Base-by-base conservation (phyloP, 1,140 invertebrate genomes). In the Philopotamus ludificatus region DNA sequence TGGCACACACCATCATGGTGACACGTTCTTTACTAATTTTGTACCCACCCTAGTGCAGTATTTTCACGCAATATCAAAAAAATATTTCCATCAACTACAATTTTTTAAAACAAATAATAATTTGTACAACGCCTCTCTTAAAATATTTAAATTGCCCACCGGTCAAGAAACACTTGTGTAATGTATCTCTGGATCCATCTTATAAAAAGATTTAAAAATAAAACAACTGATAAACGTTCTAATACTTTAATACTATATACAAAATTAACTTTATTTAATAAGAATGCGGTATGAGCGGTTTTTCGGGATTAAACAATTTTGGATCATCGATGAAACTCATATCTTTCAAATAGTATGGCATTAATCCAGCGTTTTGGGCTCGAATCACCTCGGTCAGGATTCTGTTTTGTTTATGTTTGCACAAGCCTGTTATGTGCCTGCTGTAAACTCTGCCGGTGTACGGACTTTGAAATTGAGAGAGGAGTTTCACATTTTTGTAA, bases 401-500 rank as follows among this genome's bases (percentile, higher is more conserved):
- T 65, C 77, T 73, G 45, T 82, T 76, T 70, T 96, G 92, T 72
- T 93, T 90, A 3, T 75, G 70, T 74, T 86, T 84, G 74, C 94
- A 96, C 1, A 95, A 78, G 3, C 92, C 92, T 25, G 96, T 99
- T 57, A 98, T 93, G 72, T 98, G 91, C 68, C 88, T 83, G 0
- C 91, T 91, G 78, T 98, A 98, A 60, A 97, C 85, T 70, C 86
- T 83, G 8, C 96, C 95, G 9, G 95, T 98, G 72, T 90, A 94
- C 0, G 91, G 87, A 44, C 95, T 98, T 73, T 97, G 89, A 79
- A 99, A 99, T 75, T 99, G 97, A 12, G 94, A 96, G 1, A 99
- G 75, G 3, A 99, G 76, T 58, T 90, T 86, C 0, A 89, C 84
- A 79, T 99, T 99, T 77, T 97, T 99, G 73, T 95, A 98, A 79